Evolutionary conservation across 1,140 invertebrate species (phyloP).

Genomic region (Camponotus vicinus): DNA sequence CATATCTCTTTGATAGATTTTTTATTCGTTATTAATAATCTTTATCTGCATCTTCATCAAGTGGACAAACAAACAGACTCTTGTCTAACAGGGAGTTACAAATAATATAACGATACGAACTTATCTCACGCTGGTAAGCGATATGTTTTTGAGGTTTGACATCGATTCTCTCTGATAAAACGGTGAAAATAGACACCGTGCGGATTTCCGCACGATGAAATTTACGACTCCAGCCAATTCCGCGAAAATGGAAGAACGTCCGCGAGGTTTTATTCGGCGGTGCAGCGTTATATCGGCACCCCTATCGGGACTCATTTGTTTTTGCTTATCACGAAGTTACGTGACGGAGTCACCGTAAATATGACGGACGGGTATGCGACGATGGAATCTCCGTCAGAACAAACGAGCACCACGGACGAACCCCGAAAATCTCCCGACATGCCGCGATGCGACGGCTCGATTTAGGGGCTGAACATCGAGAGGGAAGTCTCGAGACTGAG

Average conservation of each 20-base stretch:
- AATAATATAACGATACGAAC: constrained; percentile 25
- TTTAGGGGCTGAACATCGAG: constrained; percentile 65
- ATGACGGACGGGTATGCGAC: constrained; percentile 76
- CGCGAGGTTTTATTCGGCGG: constrained; percentile 75
- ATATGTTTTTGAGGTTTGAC: constrained; percentile 38
- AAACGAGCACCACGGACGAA: constrained; percentile 64
- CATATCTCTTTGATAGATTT: not conserved
- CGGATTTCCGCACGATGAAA: constrained; percentile 75
- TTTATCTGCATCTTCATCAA: not conserved
- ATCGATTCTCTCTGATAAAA: constrained; percentile 66
- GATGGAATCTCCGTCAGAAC: constrained; percentile 75
- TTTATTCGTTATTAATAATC: constrained; percentile 19
- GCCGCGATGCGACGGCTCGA: constrained; percentile 60
- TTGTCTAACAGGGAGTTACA: not conserved
- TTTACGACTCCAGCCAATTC: constrained; percentile 75
- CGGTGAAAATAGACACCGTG: constrained; percentile 64
- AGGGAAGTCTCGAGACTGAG: constrained; percentile 59
- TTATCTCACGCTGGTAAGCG: not conserved
- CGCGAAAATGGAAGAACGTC: constrained; percentile 77
- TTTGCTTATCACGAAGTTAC: constrained; percentile 78
- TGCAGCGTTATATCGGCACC: constrained; percentile 57
- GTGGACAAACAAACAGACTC: not conserved
- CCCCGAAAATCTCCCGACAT: constrained; percentile 68
- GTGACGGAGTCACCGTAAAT: constrained; percentile 75
- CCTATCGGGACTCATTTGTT: constrained; percentile 81